Evolutionary conservation across 2,797 vertebrate genomes (phyloP), one percentile per base, ranked within the genome.

Genomic region (Gadopsis marmoratus): DNA sequence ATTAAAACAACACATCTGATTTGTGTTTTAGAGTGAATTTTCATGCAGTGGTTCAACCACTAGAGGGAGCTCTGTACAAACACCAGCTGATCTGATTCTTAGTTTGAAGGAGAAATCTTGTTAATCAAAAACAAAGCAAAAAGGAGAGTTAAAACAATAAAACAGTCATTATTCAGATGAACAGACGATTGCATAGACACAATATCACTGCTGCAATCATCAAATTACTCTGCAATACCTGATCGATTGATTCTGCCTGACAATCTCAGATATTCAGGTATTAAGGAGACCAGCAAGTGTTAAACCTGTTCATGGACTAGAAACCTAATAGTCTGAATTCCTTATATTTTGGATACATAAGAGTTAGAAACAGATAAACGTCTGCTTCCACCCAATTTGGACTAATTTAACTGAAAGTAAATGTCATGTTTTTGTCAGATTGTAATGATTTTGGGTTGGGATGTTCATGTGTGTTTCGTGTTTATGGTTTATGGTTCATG

Each of bases 11-110:
- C 4, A 21, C n/a, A 50, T 12, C 10, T 39, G 17, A 31, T 14
- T 6, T 35, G 14, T 74, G 6, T 56, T 67, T 61, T n/a, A 29
- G 23, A 19, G 35, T 26, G 21, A 29, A 29, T 60, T 60, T 76
- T 65, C 5, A 64, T 68, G 51, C 33, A 54, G 9, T 3, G 33
- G 3, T 47, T 59, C 13, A 16, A 45, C 60, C 76, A 79, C 56
- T 21, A 73, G 78, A 59, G 45, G 69, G 69, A 2, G 51, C 3
- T 0, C 26, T 47, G 13, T 2, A 31, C 69, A 74, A 69, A 70
- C 41, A 14, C 5, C 9, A 4, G 43, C 21, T 26, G 5, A 45
- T 13, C 16, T 35, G 39, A 45, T 19, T 53, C 26, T 21, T 10
- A 11, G 23, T 51, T 37, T 14, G n/a, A 29, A 65, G 43, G 43